Percentiles rank a stretch among this genome's conserved stretches.
Conservation (phyloP, 1,140 invertebrate genomes). For the Ceratina australensis region DNA sequence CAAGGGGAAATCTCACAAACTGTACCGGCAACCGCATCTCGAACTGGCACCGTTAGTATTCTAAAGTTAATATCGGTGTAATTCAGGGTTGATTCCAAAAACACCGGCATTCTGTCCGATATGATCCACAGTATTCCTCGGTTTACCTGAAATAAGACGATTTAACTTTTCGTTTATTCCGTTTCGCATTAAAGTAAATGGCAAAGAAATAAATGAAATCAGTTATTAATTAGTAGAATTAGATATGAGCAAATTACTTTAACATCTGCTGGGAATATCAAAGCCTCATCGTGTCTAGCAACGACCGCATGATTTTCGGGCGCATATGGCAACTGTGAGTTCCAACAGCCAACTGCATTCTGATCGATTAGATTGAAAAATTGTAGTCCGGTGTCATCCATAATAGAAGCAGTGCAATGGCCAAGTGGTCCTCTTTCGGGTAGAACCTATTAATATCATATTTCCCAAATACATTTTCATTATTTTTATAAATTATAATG, state of each 20-base stretch:
- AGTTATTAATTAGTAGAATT: neutral
- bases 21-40: conserved; percentile 84
- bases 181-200: neutral
- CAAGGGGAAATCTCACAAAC: conserved; percentile 82
- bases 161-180: neutral
- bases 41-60: conserved; percentile 84
- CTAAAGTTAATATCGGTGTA: conserved; percentile 89
- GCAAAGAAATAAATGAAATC: neutral
- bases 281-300: conserved; percentile 86
- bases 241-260: conserved; percentile 79
- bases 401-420: conserved; percentile 86
- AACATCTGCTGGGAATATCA: conserved; percentile 89
- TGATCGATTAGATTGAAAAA: conserved; percentile 89
- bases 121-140: conserved; percentile 84
- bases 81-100: conserved; percentile 85
- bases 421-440: conserved; percentile 82
- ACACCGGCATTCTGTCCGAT: conserved; percentile 89
- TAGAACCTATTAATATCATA: conserved; percentile 74
- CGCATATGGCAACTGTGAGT: conserved; percentile 83
- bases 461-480: neutral
- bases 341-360: conserved; percentile 91
- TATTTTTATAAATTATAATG: neutral
- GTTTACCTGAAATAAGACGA: conserved; percentile 60
- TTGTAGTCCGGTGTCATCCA: conserved; percentile 86
- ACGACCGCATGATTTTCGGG: conserved; percentile 85